Evolutionary conservation across 2,113 vertebrate genomes (phyloP), one percentile per base, ranked within the genome.

Genomic region (Panurus biarmicus): DNA sequence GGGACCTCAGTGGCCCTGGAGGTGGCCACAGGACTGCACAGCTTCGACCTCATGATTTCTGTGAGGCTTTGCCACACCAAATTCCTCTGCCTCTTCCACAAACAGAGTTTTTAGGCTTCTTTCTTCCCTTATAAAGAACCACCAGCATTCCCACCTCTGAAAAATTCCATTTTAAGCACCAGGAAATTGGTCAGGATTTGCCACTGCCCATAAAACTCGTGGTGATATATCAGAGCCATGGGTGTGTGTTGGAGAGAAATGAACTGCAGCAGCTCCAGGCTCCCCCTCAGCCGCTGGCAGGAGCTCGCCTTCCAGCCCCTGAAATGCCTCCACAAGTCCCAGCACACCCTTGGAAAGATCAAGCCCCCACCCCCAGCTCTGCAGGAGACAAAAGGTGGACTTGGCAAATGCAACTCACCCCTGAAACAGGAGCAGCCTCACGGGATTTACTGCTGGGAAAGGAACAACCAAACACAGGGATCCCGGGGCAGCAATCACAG

Each of bases 201-300:
- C 19, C 38, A 25, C 28, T 28, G 23, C 20, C 58, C 44, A 16
- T 19, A 9, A 12, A 40, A 66, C 17, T 7, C 51, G 8, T 0
- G 33, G 60, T 23, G 36, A 23, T 0, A 0, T 5, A 11, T 23
- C 17, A 7, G 16, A 5, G 7, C 11, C 36, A 3, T 4, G 36
- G 42, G 12, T 2, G 1, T 10, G 14, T 15, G 28, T 1, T 25
- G 56, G 65, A 69, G 50, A 65, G 25, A 48, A 60, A 42, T 0
- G 21, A 67, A 9, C 12, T 1, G 29, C 80, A 54, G 67, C 66
- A 83, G 28, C 50, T 25, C 64, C 85, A 38, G 38, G 3, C 33
- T 12, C 21, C 67, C 56, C 6, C 0, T 6, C 62, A 54, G 36
- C 54, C 58, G 70, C 62, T 64, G 72, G 47, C 58, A 62, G 54